A percentile compares a stretch with the other conserved stretches of the same genome.
Evolutionary conservation across 2,113 vertebrate species (phyloP).

Genomic region (Sterrhoptilus dennistouni): DNA sequence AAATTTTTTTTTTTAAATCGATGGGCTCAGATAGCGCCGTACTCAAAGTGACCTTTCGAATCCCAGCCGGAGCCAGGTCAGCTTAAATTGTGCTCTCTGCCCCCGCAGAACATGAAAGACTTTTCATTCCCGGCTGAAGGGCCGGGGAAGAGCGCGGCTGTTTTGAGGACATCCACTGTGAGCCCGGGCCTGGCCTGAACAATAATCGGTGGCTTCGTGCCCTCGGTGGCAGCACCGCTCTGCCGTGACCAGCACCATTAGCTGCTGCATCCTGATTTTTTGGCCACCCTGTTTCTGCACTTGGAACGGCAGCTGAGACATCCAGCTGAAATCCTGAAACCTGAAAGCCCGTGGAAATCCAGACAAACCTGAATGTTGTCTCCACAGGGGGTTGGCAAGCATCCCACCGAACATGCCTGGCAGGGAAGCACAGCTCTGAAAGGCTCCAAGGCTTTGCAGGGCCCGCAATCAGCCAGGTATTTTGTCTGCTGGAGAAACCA

Average conservation of each 20-base stretch:
- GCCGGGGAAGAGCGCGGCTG: background rate
- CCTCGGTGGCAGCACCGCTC: background rate
- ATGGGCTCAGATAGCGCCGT: constrained; percentile 21
- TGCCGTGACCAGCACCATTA: accelerated
- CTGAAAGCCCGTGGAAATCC: background rate
- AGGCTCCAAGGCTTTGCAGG: background rate
- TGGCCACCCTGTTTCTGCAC: background rate
- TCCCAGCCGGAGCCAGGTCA: constrained; percentile 49
- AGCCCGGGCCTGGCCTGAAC: background rate
- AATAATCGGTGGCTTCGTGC: background rate
- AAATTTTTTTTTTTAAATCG: background rate
- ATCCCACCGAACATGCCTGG: background rate
- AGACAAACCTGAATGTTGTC: background rate
- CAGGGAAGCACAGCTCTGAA: background rate
- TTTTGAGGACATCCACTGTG: background rate
- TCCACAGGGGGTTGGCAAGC: background rate
- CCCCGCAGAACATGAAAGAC: constrained; percentile 54
- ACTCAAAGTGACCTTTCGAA: constrained; percentile 57
- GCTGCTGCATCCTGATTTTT: background rate
- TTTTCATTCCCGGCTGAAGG: constrained; percentile 25
- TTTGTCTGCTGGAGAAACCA: background rate
- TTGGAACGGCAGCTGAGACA: background rate
- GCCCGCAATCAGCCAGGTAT: background rate
- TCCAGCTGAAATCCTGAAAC: background rate
- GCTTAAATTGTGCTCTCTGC: constrained; percentile 41